Percentiles rank a stretch among this genome's conserved stretches.
These are phyloP conservation scores for Gymnocheta viridis DNA, from an alignment of 2,888 invertebrate species.

Conservation along the genomic window DNA sequence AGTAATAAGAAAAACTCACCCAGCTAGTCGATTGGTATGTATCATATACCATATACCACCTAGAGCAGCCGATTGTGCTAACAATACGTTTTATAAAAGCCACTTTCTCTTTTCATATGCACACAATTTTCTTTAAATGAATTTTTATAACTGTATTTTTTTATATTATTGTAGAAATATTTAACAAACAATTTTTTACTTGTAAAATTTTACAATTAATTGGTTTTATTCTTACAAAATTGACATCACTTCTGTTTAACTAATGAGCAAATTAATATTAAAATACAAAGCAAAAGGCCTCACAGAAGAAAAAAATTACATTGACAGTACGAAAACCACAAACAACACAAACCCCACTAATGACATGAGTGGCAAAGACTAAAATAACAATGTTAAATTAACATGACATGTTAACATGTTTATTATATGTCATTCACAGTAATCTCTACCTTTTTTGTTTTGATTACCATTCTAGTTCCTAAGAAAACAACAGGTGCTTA, in stretches of 20 bases:
- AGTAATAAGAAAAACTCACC: conserved; percentile 39
- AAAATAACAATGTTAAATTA: conserved; percentile 12
- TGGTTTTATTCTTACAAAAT: conserved; percentile 34
- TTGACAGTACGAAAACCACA: too few relatives aligned
- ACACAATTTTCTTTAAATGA: not conserved
- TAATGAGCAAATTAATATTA: conserved; percentile 23
- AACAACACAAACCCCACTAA: not conserved
- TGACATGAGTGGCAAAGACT: not conserved
- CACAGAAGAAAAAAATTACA: conserved; percentile 5
- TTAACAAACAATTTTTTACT: conserved; percentile 4
- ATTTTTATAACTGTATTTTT: not conserved
- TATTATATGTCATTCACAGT: not conserved
- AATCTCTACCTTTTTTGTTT: not conserved
- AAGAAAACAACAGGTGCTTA: too few relatives aligned
- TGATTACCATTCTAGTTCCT: not conserved
- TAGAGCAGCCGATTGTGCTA: conserved; percentile 24
- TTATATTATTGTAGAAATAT: not conserved
- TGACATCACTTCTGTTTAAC: conserved; percentile 49
- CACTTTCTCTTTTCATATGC: conserved; percentile 54
- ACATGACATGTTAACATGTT: not conserved
- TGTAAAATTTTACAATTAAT: conserved; percentile 8
- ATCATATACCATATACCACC: conserved; percentile 43
- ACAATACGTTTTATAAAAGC: conserved; percentile 50
- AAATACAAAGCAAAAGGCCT: not conserved
- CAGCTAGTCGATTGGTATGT: conserved; percentile 28